Percentiles rank a stretch among this genome's conserved stretches.
phyloP scores from a whole-genome alignment of 2,797 vertebrate species.

The Halcyon leucocephala region DNA sequence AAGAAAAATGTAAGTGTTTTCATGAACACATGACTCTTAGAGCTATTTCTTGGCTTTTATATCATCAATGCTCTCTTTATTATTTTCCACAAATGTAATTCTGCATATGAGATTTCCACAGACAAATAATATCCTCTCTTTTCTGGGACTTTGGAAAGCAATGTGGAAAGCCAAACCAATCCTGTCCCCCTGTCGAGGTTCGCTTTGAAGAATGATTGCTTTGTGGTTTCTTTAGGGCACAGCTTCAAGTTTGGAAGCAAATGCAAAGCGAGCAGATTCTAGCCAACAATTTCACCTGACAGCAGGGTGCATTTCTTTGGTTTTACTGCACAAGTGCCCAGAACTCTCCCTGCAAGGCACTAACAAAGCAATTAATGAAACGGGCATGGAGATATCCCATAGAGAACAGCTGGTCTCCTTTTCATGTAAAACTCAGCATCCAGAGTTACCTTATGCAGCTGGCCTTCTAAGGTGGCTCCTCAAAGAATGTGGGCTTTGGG shows the following conservation, averaged over 20 bases:
- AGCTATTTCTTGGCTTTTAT: background rate
- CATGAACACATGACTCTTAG: background rate
- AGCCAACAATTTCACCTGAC: slow-evolving; percentile 17
- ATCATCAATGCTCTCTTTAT: background rate
- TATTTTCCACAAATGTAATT: slow-evolving; percentile 3
- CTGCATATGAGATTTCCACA: background rate
- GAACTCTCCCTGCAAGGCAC: background rate
- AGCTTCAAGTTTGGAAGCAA: slow-evolving; percentile 33
- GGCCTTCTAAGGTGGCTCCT: background rate
- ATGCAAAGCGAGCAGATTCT: background rate
- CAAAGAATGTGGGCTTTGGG: background rate
- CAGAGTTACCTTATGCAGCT: background rate
- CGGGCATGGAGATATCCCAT: background rate
- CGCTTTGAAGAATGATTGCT: slow-evolving; percentile 15
- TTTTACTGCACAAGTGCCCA: background rate
- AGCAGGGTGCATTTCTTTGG: slow-evolving; percentile 10
- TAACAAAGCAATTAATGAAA: background rate
- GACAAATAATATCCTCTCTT: slow-evolving; percentile 18
- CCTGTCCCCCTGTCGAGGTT: background rate
- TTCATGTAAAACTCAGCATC: background rate
- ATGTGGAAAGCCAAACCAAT: slow-evolving; percentile 20
- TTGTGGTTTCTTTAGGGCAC: slow-evolving; percentile 33
- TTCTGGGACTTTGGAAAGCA: slow-evolving; percentile 10
- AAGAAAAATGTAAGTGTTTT: background rate
- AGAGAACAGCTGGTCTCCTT: background rate